Conservation (phyloP, 2,113 vertebrate genomes). For the Trinectes maculatus region DNA sequence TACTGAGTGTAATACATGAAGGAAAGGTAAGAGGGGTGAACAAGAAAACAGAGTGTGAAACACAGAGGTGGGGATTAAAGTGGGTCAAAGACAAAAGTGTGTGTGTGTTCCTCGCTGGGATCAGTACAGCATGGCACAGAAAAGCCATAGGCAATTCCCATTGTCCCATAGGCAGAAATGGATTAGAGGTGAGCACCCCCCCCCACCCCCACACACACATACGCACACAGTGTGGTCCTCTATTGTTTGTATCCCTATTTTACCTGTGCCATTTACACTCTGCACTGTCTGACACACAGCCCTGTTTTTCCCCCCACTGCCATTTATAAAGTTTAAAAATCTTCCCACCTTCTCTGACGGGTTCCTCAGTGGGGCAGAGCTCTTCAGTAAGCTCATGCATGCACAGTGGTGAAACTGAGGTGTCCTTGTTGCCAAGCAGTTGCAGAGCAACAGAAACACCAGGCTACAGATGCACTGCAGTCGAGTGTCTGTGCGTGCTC, state of each 20-base stretch:
- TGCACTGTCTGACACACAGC: not conserved
- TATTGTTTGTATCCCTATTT: not conserved
- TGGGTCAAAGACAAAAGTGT: constrained; percentile 56
- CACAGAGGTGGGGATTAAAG: constrained; percentile 44
- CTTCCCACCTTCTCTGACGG: not conserved
- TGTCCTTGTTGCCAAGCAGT: constrained; percentile 13
- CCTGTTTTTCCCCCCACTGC: not conserved
- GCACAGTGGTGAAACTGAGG: not conserved
- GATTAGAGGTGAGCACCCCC: constrained; percentile 60
- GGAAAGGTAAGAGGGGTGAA: not conserved
- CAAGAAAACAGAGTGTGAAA: constrained; percentile 18
- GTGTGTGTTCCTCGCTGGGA: constrained; percentile 36
- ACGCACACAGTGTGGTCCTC: constrained; percentile 9
- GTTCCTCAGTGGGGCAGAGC: not conserved
- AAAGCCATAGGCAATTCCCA: constrained; percentile 62
- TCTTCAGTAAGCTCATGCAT: not conserved
- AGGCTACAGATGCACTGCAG: not conserved
- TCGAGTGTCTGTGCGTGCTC: constrained; percentile 3
- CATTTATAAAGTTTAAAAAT: constrained; percentile 1
- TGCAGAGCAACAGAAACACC: constrained; percentile 6
- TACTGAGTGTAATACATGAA: constrained; percentile 10
- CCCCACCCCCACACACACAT: constrained; percentile 6
- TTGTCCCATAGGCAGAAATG: constrained; percentile 54
- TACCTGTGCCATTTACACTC: constrained; percentile 6
- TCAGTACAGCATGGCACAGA: constrained; percentile 27